Base-by-base conservation (phyloP, 1,140 invertebrate species). In the Drosophila ercepeae region DNA sequence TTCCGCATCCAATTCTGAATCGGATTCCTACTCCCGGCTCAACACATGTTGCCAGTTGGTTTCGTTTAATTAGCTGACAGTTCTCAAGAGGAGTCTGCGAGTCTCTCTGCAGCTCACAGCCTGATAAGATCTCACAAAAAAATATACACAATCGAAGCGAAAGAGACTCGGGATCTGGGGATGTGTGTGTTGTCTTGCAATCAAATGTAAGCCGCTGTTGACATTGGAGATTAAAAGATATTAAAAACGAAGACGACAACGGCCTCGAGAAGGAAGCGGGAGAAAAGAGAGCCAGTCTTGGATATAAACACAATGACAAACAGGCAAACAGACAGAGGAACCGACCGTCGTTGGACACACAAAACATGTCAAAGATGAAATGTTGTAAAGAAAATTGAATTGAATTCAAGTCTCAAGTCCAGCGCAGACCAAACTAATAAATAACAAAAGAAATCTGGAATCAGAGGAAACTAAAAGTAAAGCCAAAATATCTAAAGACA, bases 191-290 rank as follows among this genome's bases (percentile, higher is more conserved):
- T 86, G 82, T 88, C 82, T 82, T 82, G 82, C 77, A 86, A 88
- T 86, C 82, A 88, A 89, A 88, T 88, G 82, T 88, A 88, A 88
- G 82, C 82, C 82, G 78, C 82, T 88, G 82, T 88, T 88, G 82
- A 88, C 82, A 88, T 82, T 88, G 82, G 74, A 88, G 82, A 88
- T 89, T 89, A 88, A 88, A 89, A 88, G 83, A 88, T 89, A 88
- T 89, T 83, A 88, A 82, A 89, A 86, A 86, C 76, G 79, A 79
- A 79, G 79, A 75, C 81, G 81, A 79, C 75, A 78, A 77, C 60
- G 69, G 67, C 54, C 60, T 45, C 55, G 54, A 83, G 58, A 29
- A 58, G 69, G 54, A 75, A 54, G 45, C 58, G 44, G 45, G 61
- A 68, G 45, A 54, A 32, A 46, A 14, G 21, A 32, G n/a, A 57